Conservation (phyloP, 2,113 vertebrate genomes). For the Oryctolagus cuniculus region mOryCun1.1 NC_091433.1:28730001-28730500, state of each 20-base stretch:
- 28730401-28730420: neutral
- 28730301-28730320: neutral
- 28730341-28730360: neutral
- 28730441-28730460: neutral
- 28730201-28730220: neutral
- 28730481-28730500: neutral
- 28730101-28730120: neutral
- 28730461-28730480: neutral
- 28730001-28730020: neutral
- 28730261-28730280: neutral
- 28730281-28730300: neutral
- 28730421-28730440: neutral
- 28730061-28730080: too few species aligned
- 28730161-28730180: neutral
- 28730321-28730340: neutral
- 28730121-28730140: rapidly evolving
- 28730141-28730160: neutral
- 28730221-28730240: neutral
- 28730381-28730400: neutral
- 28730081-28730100: neutral
- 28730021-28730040: neutral
- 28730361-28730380: neutral
- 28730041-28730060: neutral
- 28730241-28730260: neutral
- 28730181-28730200: neutral